These are phyloP conservation scores for Tribolium madens DNA, from an alignment of 1,140 invertebrate genomes.

Conservation along the genomic window DNA sequence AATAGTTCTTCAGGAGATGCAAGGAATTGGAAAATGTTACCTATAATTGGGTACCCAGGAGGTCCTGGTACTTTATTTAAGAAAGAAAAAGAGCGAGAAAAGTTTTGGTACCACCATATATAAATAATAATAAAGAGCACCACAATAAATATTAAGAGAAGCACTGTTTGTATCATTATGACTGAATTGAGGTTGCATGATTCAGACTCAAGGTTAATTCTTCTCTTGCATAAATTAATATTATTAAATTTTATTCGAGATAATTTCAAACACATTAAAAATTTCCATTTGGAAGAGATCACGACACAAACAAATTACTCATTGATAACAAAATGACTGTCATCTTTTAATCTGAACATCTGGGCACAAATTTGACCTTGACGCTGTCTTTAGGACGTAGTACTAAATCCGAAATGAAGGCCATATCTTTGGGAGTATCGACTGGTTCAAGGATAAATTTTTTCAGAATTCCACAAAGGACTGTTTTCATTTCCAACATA, in stretches of 20 bases:
- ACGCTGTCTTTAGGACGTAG: constrained; percentile 21
- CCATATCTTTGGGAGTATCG: constrained; percentile 20
- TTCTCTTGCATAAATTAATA: not conserved
- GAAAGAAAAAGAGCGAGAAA: not conserved
- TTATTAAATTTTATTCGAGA: not conserved
- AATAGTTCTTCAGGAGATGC: not conserved
- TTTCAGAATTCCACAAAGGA: constrained; percentile 61
- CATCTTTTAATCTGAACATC: not conserved
- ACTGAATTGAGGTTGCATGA: not conserved
- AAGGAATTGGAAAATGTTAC: not conserved
- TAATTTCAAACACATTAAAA: not conserved
- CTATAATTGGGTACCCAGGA: not conserved
- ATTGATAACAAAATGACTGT: not conserved
- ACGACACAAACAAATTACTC: not conserved
- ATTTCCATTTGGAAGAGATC: not conserved
- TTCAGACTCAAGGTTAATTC: not conserved
- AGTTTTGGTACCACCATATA: constrained; percentile 1
- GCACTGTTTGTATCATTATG: not conserved
- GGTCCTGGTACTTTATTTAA: constrained; percentile 1
- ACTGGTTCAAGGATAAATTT: constrained; percentile 38
- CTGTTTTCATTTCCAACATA: constrained; percentile 66
- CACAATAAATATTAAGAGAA: not conserved
- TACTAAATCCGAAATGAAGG: constrained; percentile 18
- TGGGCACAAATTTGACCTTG: constrained; percentile 34
- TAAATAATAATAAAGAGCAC: not conserved